Evolutionary conservation across 2,797 vertebrate species (phyloP), one percentile per base, ranked within the genome.

Genomic region (Onychomys torridus): DNA sequence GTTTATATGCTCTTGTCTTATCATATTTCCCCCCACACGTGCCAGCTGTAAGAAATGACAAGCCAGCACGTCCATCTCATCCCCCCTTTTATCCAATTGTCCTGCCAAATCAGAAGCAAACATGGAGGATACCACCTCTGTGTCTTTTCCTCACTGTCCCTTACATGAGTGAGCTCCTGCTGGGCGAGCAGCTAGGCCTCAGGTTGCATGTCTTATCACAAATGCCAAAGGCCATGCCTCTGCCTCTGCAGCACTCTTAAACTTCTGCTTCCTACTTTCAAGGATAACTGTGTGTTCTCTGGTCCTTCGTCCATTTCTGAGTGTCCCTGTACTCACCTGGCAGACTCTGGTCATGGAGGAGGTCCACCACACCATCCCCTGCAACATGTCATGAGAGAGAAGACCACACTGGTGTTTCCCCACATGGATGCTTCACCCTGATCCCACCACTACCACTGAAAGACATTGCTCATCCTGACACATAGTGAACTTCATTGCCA

Each of bases 361-460:
- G 27, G 16, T 32, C 40, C 32, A 43, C 0, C 25, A 43, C 2
- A 14, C n/a, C 37, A 3, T 43, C 13, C 10, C 13, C 12, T 0
- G 16, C 37, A 17, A 14, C 29, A 21, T 10, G 27, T 43, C 69
- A 23, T 1, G 16, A 59, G 29, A 37, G 34, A 88, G 27, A 59
- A 23, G 27, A 19, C 49, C 69, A 21, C 17, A 4, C 25, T 57
- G 52, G 25, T 75, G 43, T 57, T 88, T 75, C 52, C 69, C 25
- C 37, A 14, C n/a, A 4, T 13, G n/a, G n/a, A 32, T 12, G 16
- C 11, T 55, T 23, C 27, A 57, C 4, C 12, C 5, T 57, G 14
- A 19, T 34, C 5, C 37, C n/a, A 7, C 63, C 12, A 19, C 25
- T 69, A 29, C 11, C 34, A 37, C n/a, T 3, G 21, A 25, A 55